These are phyloP conservation scores for Trachelipus rathkii DNA, from an alignment of 1,140 invertebrate species.

Conservation along the genomic window DNA sequence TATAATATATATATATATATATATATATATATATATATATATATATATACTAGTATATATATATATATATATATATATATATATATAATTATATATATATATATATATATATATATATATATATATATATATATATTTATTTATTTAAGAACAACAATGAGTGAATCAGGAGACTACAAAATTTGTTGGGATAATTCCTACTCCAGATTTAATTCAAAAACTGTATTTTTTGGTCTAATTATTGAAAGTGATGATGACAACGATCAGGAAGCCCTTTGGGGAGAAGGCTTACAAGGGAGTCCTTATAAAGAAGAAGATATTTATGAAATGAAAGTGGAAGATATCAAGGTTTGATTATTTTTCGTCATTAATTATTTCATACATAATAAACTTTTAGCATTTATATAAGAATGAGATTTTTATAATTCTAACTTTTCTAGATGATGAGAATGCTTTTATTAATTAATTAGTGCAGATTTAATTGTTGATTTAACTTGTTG, in stretches of 20 bases:
- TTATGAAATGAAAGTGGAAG: conserved; percentile 62
- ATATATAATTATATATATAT: conserved; percentile 14
- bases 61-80: conserved; percentile 17
- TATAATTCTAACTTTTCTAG: too few species aligned
- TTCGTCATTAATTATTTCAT: too few species aligned
- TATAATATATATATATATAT: too few species aligned
- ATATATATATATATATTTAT: conserved; percentile 16
- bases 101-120: conserved; percentile 17
- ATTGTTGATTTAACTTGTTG: too few species aligned
- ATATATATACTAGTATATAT: conserved; percentile 8
- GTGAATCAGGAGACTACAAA: conserved; percentile 64
- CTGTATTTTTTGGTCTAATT: conserved; percentile 74
- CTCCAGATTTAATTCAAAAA: conserved; percentile 70
- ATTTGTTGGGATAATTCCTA: conserved; percentile 81
- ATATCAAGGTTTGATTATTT: conserved; percentile 57
- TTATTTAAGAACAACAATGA: conserved; percentile 30
- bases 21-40: conserved; percentile 1
- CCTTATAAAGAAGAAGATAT: conserved; percentile 54
- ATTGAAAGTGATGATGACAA: conserved; percentile 60
- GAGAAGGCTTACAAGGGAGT: conserved; percentile 48
- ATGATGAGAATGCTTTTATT: too few species aligned
- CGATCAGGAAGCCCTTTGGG: conserved; percentile 55
- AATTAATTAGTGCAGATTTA: too few species aligned
- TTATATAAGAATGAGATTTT: too few species aligned
- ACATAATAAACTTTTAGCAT: too few species aligned